Conservation (phyloP, 2,113 vertebrate genomes). For the Connochaetes taurinus region DNA sequence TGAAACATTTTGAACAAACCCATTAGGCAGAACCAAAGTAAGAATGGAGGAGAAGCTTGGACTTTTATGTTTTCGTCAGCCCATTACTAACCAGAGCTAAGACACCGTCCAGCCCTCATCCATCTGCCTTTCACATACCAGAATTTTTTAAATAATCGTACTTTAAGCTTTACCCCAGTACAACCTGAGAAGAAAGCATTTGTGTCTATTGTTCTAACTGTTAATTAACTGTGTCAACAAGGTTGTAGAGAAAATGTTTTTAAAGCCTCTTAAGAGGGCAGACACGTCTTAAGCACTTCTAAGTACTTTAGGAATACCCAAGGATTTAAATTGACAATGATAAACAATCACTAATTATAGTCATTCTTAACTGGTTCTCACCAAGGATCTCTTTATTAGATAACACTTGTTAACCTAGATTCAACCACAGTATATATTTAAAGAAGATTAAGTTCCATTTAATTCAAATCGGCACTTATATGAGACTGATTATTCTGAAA, state of each 20-base stretch:
- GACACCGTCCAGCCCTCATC: rapidly evolving
- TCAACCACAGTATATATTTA: not conserved
- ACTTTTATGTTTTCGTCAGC: not conserved
- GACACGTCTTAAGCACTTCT: constrained; percentile 44
- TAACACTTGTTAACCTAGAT: constrained; percentile 36
- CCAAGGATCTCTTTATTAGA: constrained; percentile 29
- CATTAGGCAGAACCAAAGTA: not conserved
- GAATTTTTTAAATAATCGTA: not conserved
- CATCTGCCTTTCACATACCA: not conserved
- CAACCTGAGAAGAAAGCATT: not conserved
- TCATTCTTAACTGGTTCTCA: constrained; percentile 10
- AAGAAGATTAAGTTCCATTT: constrained; percentile 31
- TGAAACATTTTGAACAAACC: not conserved
- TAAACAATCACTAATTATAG: constrained; percentile 58
- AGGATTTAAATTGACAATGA: constrained; percentile 43
- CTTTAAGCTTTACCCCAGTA: not conserved
- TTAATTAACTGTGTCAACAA: constrained; percentile 55
- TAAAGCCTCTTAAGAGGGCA: constrained; percentile 52
- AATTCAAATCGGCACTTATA: not conserved
- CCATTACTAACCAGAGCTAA: not conserved
- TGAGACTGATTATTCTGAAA: not conserved
- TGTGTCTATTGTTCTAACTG: constrained; percentile 45
- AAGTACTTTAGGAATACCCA: constrained; percentile 28
- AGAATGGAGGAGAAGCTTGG: not conserved
- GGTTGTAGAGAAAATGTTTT: constrained; percentile 5